phyloP scores from a whole-genome alignment of 2,113 vertebrate species.

The Hemiscyllium ocellatum region DNA sequence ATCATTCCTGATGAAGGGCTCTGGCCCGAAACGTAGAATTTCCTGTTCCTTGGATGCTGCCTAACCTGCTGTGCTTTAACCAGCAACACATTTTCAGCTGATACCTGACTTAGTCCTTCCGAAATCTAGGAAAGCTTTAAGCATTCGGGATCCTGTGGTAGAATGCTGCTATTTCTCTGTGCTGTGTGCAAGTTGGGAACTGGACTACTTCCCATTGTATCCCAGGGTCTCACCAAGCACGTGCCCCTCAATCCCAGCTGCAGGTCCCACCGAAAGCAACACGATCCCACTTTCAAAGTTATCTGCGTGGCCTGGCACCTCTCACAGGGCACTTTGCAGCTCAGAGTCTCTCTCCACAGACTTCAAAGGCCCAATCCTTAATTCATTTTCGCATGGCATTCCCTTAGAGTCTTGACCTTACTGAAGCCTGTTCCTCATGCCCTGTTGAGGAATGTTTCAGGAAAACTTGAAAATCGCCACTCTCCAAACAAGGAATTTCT shows the following conservation, averaged over 20 bases:
- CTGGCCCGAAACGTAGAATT: no score
- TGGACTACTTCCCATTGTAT: no score
- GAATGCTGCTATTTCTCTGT: not conserved
- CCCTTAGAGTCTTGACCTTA: slow-evolving; percentile 48
- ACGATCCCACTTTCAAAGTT: slow-evolving; percentile 56
- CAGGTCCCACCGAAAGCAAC: not conserved
- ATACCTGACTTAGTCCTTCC: not conserved
- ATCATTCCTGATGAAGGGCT: no score
- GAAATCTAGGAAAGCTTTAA: not conserved
- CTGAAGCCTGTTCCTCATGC: slow-evolving; percentile 51
- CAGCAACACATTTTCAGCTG: no score
- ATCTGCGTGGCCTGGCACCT: slow-evolving; percentile 65
- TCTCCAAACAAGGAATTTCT: slow-evolving; percentile 43
- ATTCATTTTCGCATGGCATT: slow-evolving; percentile 46
- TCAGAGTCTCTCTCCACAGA: slow-evolving; percentile 54
- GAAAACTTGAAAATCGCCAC: slow-evolving; percentile 72
- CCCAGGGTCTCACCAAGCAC: not conserved
- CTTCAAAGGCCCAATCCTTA: slow-evolving; percentile 62
- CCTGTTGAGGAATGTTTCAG: slow-evolving; percentile 84
- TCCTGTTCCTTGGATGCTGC: no score
- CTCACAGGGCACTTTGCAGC: slow-evolving; percentile 63
- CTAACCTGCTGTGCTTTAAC: no score
- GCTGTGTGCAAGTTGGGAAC: not conserved
- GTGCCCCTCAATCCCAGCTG: not conserved
- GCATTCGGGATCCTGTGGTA: not conserved